phyloP scores from a whole-genome alignment of 37 sponge, comb jelly and placozoan species.

The Beroe ovata region DNA sequence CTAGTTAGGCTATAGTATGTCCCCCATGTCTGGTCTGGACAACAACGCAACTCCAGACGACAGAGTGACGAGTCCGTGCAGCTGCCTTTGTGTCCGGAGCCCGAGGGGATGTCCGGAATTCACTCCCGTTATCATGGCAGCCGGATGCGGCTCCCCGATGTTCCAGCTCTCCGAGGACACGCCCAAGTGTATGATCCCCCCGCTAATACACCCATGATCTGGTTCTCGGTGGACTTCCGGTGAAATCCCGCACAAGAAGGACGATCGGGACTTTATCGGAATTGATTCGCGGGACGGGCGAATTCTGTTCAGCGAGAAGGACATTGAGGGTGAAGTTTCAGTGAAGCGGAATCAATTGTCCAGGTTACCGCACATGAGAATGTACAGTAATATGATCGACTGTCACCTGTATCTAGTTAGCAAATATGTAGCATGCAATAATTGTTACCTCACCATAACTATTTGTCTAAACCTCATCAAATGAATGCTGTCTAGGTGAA shows the following conservation, averaged over 20 bases:
- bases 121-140: slow-evolving; percentile 60
- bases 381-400: slow-evolving; percentile 36
- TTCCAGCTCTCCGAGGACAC: slow-evolving; percentile 37
- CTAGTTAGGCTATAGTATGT: no score
- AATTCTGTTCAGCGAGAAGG: slow-evolving; percentile 52
- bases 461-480: no score
- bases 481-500: no score
- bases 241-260: slow-evolving; percentile 47
- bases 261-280: slow-evolving; percentile 52
- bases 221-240: slow-evolving; percentile 34
- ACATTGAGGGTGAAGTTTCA: slow-evolving; percentile 10
- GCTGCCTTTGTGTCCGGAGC: neutral
- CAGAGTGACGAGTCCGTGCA: neutral
- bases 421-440: no score
- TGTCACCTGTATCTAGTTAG: slow-evolving; percentile 39
- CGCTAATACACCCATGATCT: slow-evolving; percentile 29
- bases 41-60: no score
- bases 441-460: no score
- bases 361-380: slow-evolving; percentile 25
- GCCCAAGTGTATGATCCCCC: slow-evolving; percentile 58
- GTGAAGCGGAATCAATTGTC: slow-evolving; percentile 7
- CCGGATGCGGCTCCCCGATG: slow-evolving; percentile 61
- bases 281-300: slow-evolving; percentile 12
- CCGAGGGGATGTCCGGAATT: slow-evolving; percentile 40
- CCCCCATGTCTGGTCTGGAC: no score